Evolutionary conservation across 2,797 vertebrate genomes (phyloP).

Genomic region (Dipus sagitta): DNA sequence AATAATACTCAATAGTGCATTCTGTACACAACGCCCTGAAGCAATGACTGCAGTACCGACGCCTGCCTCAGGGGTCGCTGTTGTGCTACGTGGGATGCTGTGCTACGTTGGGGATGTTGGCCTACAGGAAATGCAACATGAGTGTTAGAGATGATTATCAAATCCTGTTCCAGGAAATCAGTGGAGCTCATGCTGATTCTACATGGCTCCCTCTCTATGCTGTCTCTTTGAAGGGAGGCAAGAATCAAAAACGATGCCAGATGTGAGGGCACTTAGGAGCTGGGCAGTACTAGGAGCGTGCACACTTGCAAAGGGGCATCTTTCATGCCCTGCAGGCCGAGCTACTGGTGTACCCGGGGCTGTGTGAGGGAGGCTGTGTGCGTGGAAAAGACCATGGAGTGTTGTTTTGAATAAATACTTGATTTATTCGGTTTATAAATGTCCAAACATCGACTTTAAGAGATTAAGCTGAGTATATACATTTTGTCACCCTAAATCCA

Average conservation of each 20-base stretch:
- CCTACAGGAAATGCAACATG: fast-evolving
- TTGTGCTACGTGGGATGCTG: not conserved
- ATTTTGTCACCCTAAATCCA: not conserved
- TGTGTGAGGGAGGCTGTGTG: not conserved
- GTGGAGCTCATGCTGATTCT: not conserved
- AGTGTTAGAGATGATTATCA: not conserved
- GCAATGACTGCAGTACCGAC: not conserved
- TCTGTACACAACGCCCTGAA: not conserved
- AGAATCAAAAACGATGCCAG: not conserved
- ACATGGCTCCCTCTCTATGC: not conserved
- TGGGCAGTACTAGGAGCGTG: fast-evolving
- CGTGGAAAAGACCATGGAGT: not conserved
- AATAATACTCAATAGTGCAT: slow-evolving; percentile 1
- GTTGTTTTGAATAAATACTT: not conserved
- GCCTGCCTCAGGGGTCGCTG: not conserved
- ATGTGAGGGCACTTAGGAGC: not conserved
- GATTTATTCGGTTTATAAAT: not conserved
- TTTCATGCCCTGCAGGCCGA: fast-evolving
- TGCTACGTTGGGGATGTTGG: not conserved
- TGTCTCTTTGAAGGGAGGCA: not conserved
- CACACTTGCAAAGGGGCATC: not conserved
- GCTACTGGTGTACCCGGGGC: fast-evolving
- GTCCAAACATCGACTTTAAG: not conserved
- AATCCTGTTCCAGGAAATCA: not conserved
- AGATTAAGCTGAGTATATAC: not conserved